Evolutionary conservation across 2,113 vertebrate genomes (phyloP).

Genomic region (Pelobates fuscus): DNA sequence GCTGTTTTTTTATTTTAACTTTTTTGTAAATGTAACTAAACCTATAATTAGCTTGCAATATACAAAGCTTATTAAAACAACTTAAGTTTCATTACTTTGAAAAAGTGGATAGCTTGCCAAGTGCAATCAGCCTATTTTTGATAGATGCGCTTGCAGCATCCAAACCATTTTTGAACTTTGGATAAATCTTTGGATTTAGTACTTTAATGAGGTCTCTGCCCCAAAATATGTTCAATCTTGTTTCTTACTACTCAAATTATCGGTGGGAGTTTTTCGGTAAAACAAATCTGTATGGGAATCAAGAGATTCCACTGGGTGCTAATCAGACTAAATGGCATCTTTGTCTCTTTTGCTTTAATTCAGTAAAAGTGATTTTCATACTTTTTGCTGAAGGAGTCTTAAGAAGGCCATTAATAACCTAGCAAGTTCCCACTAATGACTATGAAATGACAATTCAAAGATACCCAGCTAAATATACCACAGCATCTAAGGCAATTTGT

Average conservation of each 20-base stretch:
- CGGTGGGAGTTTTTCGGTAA: neutral
- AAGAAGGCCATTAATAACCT: no score
- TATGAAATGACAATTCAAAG: no score
- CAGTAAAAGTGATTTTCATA: neutral
- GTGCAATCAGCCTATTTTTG: neutral
- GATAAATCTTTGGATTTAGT: conserved; percentile 24
- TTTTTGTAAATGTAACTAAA: neutral
- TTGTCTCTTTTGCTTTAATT: conserved; percentile 1
- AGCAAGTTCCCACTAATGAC: no score
- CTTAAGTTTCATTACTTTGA: conserved; percentile 8
- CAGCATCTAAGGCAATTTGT: no score
- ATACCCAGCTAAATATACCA: no score
- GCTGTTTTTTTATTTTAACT: no score
- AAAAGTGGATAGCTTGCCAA: neutral
- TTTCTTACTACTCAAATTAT: neutral
- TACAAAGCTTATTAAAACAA: neutral
- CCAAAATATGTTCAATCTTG: neutral
- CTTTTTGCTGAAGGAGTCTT: no score
- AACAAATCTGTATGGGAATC: conserved; percentile 16
- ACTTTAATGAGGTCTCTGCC: neutral
- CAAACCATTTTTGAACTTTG: neutral
- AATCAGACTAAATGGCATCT: neutral
- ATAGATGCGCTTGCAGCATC: neutral
- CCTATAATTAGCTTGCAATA: conserved; percentile 12
- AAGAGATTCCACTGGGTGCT: conserved; percentile 9